A percentile compares a stretch with the other conserved stretches of the same genome.
Conservation (phyloP, 2,797 vertebrate species). For the Falco biarmicus region DNA sequence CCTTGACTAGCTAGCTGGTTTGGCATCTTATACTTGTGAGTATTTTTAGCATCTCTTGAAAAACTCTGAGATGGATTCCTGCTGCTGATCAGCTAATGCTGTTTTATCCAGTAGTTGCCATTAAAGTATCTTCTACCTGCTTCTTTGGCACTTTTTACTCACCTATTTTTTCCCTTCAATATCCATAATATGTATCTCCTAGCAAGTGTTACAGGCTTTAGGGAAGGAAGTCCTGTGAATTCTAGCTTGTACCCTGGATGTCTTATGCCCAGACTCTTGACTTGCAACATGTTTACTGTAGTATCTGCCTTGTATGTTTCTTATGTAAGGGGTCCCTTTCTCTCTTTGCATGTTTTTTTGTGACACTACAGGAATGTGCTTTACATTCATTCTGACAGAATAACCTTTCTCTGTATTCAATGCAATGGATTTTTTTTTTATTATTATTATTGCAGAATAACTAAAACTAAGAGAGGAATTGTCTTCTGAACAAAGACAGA, state of each 20-base stretch:
- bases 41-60: constrained; percentile 60
- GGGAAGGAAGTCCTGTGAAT: background rate
- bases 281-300: constrained; percentile 45
- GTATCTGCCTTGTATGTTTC: constrained; percentile 48
- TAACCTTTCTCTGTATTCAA: constrained; percentile 57
- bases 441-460: constrained; percentile 27
- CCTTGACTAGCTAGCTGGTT: background rate
- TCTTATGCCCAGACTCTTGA: background rate
- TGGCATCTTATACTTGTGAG: background rate
- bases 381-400: constrained; percentile 69
- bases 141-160: background rate
- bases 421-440: background rate
- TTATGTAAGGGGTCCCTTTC: constrained; percentile 1
- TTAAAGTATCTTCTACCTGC: background rate
- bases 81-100: background rate
- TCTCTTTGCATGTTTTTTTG: constrained; percentile 19
- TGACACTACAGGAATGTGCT: constrained; percentile 25
- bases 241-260: background rate
- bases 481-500: constrained; percentile 70
- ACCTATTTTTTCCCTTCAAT: background rate
- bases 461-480: constrained; percentile 62
- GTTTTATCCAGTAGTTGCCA: background rate
- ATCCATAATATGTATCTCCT: background rate
- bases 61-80: constrained; percentile 47
- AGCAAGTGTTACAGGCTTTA: background rate